These are phyloP conservation scores for Pachyramphus minor DNA, from an alignment of 2,113 vertebrate genomes.

Conservation along the genomic window DNA sequence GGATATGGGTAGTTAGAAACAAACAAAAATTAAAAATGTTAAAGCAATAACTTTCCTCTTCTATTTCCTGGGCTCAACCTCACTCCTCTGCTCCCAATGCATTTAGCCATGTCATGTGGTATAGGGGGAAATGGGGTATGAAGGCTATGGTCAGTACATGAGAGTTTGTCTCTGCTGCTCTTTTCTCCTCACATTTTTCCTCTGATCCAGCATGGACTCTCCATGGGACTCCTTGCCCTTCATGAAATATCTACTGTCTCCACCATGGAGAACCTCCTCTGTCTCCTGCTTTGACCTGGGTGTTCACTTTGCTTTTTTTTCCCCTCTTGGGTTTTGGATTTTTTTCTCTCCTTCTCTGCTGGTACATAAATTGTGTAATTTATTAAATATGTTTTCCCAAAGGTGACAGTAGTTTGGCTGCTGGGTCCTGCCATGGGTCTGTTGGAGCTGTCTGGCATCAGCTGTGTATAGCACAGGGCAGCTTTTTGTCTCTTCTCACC, in stretches of 20 bases:
- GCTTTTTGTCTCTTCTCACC: not conserved
- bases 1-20: not conserved
- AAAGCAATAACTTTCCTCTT: not conserved
- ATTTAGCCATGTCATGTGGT: fast-evolving
- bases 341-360: not conserved
- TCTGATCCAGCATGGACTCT: not conserved
- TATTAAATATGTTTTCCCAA: not conserved
- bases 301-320: not conserved
- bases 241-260: not conserved
- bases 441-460: not conserved
- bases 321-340: not conserved
- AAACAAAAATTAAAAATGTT: not conserved
- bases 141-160: fast-evolving
- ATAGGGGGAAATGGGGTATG: not conserved
- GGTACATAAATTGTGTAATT: not conserved
- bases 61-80: not conserved
- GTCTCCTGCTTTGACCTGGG: not conserved
- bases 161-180: not conserved
- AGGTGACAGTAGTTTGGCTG: not conserved
- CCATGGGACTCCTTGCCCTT: not conserved
- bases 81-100: not conserved
- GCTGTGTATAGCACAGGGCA: fast-evolving
- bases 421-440: not conserved
- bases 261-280: not conserved
- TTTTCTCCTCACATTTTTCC: not conserved